These are phyloP conservation scores for Lycodopsis pacificus DNA, from an alignment of 2,797 vertebrate genomes.

Conservation along the genomic window DNA sequence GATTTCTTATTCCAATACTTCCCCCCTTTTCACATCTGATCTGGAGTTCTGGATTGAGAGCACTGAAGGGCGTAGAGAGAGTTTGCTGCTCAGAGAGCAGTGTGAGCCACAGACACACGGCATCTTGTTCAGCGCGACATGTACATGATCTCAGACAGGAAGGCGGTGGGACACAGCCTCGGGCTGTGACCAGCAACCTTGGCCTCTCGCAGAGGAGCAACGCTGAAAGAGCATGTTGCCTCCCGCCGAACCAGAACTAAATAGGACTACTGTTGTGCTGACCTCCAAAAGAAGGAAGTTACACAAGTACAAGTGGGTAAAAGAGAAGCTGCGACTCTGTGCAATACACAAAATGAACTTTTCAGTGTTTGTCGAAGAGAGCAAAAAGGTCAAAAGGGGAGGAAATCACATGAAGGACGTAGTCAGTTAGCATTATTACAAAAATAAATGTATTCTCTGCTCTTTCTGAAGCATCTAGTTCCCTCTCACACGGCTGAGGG, in stretches of 20 bases:
- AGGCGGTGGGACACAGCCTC: conserved; percentile 58
- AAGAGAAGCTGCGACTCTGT: conserved; percentile 58
- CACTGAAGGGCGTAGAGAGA: neutral
- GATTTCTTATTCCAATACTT: neutral
- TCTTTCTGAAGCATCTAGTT: neutral
- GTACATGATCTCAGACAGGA: conserved; percentile 68
- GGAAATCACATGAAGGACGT: neutral
- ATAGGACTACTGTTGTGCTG: conserved; percentile 61
- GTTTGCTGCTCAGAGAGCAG: conserved; percentile 29
- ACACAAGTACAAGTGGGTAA: conserved; percentile 53
- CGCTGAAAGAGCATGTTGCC: conserved; percentile 50
- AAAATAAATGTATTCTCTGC: neutral
- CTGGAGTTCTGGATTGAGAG: neutral
- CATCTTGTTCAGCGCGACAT: conserved; percentile 51
- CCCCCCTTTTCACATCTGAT: conserved; percentile 17
- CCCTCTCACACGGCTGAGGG: conserved; percentile 10
- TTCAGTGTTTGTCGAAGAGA: conserved; percentile 34
- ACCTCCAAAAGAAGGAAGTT: conserved; percentile 72
- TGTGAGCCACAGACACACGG: conserved; percentile 36
- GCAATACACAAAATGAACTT: conserved; percentile 46
- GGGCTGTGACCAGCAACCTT: conserved; percentile 52
- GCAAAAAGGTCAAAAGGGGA: conserved; percentile 26
- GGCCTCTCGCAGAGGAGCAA: conserved; percentile 55
- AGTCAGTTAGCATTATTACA: neutral
- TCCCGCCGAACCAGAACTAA: conserved; percentile 42